A percentile compares a stretch with the other conserved stretches of the same genome.
phyloP scores from a whole-genome alignment of 2,797 vertebrate species.

The Halcyon badia region DNA sequence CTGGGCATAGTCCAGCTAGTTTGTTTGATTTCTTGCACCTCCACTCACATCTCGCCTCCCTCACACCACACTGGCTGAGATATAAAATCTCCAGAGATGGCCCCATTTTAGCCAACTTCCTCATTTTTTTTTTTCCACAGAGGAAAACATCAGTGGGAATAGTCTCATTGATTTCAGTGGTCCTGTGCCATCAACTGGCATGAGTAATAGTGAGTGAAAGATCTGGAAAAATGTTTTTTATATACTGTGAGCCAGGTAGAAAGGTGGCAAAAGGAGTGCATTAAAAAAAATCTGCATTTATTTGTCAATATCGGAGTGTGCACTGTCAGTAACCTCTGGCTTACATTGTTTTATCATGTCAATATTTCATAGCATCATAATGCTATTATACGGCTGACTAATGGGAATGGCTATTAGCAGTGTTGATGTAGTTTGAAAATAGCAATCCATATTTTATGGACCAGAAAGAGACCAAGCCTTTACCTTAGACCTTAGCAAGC shows the following conservation, averaged over 20 bases:
- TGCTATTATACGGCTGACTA: conserved; percentile 84
- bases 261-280: conserved; percentile 71
- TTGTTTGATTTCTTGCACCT: background rate
- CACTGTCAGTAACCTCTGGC: conserved; percentile 76
- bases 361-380: conserved; percentile 91
- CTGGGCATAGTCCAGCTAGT: background rate
- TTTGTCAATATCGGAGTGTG: conserved; percentile 83
- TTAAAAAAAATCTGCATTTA: conserved; percentile 79
- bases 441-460: conserved; percentile 85
- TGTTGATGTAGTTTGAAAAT: conserved; percentile 87
- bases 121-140: background rate
- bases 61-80: background rate
- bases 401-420: conserved; percentile 88
- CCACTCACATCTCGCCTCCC: fast-evolving
- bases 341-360: conserved; percentile 84
- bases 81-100: background rate
- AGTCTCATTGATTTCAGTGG: background rate
- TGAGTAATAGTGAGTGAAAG: background rate
- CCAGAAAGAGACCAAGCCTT: conserved; percentile 80
- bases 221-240: conserved; percentile 39
- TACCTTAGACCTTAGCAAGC: conserved; percentile 79
- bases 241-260: conserved; percentile 68
- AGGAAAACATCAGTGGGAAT: background rate
- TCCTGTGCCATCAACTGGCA: background rate
- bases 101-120: background rate